Evolutionary conservation across 1,140 invertebrate species (phyloP).

Genomic region (Drosophila murphyi): DNA sequence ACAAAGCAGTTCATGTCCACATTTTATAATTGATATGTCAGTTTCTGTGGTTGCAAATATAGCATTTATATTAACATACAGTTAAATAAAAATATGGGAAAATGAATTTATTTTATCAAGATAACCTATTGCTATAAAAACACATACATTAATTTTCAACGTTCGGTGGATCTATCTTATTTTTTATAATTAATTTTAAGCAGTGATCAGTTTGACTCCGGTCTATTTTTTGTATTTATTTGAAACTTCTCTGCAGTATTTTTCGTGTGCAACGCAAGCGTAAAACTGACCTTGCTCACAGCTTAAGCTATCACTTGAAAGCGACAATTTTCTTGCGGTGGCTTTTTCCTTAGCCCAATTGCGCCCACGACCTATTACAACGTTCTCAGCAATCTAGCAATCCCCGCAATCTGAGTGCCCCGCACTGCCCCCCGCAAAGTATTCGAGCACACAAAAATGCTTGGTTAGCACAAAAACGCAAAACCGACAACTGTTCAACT

Average conservation of each 20-base stretch:
- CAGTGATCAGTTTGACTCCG: too few species aligned
- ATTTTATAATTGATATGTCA: conserved; percentile 12
- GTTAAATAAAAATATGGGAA: background rate
- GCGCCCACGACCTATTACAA: conserved; percentile 47
- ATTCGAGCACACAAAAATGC: conserved; percentile 55
- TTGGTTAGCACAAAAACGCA: conserved; percentile 57
- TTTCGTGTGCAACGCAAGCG: background rate
- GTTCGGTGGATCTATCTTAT: too few species aligned
- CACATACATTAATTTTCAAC: too few species aligned
- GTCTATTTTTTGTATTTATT: background rate
- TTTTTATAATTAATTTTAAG: too few species aligned
- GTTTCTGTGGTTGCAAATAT: conserved; percentile 8
- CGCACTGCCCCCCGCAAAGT: conserved; percentile 8
- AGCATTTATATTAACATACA: background rate
- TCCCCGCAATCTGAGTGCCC: background rate
- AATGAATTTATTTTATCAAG: background rate
- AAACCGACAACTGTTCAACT: conserved; percentile 68
- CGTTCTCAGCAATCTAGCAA: conserved; percentile 5
- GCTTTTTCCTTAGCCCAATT: conserved; percentile 27
- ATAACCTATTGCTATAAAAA: too few species aligned
- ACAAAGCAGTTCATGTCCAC: conserved; percentile 26
- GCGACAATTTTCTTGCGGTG: conserved; percentile 5
- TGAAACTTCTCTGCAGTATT: background rate
- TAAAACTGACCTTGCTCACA: conserved; percentile 19
- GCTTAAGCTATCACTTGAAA: conserved; percentile 10